A percentile compares a stretch with the other conserved stretches of the same genome.
Conservation (phyloP, 2,888 invertebrate species). For the Eumacrocentrus americanus region DNA sequence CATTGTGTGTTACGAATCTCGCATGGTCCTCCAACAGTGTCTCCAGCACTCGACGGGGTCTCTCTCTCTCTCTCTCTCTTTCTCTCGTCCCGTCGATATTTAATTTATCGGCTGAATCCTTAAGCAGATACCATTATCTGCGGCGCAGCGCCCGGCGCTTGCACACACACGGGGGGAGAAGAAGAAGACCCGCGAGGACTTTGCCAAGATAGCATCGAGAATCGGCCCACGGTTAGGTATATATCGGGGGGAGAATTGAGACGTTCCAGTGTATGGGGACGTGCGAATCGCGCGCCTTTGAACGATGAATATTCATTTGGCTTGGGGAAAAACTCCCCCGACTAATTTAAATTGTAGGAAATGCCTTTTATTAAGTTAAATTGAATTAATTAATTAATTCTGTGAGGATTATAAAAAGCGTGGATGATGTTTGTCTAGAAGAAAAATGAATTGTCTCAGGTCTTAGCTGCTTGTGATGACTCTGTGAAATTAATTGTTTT, state of each 20-base stretch:
- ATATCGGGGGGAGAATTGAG: slow-evolving; percentile 33
- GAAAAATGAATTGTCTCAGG: neutral
- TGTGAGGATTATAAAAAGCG: no score
- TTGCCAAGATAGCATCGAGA: slow-evolving; percentile 21
- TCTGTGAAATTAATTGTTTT: neutral
- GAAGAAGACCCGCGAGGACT: neutral
- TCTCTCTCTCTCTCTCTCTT: no score
- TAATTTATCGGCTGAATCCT: slow-evolving; percentile 50
- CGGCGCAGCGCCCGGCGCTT: slow-evolving; percentile 27
- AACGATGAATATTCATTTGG: slow-evolving; percentile 18
- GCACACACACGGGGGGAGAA: slow-evolving; percentile 3
- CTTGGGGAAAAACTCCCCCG: no score
- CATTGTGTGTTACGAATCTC: slow-evolving; percentile 1
- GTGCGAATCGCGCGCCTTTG: neutral
- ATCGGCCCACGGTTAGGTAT: slow-evolving; percentile 21
- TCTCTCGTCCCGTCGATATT: slow-evolving; percentile 41
- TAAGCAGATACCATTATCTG: slow-evolving; percentile 47
- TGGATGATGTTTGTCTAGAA: no score
- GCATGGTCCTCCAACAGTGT: neutral
- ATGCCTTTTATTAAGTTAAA: no score
- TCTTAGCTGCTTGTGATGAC: neutral
- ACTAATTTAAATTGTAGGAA: no score
- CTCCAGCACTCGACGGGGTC: no score
- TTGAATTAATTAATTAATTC: no score
- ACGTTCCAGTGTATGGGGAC: slow-evolving; percentile 13